Conservation (phyloP, 92 coral and sea anemone genomes). For the Porites evermanni region DNA sequence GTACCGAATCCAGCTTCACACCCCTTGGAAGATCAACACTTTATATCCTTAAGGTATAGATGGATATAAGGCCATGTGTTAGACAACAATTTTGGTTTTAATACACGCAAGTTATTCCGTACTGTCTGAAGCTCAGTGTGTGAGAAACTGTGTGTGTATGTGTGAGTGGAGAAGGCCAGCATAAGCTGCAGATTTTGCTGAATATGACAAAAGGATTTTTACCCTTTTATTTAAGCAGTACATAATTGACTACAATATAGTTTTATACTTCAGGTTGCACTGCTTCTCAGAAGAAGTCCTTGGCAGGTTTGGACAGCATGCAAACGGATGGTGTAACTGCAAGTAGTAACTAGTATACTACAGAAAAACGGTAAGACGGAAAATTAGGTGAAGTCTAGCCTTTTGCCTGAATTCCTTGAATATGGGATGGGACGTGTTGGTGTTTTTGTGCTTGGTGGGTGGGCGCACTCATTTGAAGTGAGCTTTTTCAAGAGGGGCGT, state of each 20-base stretch:
- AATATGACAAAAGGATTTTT: not conserved
- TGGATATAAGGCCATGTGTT: not conserved
- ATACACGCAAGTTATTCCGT: not conserved
- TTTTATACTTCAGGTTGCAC: constrained; percentile 29
- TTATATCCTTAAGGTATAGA: constrained; percentile 11
- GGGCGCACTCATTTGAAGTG: not conserved
- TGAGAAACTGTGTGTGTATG: not conserved
- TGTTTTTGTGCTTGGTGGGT: no score
- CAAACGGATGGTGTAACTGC: constrained; percentile 27
- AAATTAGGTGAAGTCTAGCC: not conserved
- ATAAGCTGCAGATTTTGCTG: not conserved
- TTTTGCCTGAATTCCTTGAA: no score
- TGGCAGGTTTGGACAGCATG: constrained; percentile 46
- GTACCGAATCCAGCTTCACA: not conserved
- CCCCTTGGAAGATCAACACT: not conserved
- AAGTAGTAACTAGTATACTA: not conserved
- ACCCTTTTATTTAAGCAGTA: not conserved
- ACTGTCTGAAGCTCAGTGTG: not conserved
- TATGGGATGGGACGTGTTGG: no score
- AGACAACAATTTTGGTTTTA: not conserved
- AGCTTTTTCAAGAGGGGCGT: not conserved
- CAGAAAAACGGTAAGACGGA: not conserved
- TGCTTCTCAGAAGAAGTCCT: constrained; percentile 42
- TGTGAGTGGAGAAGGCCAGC: not conserved
- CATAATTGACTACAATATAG: not conserved